phyloP scores from a whole-genome alignment of 2,797 vertebrate genomes.

The Spinus pinus region DNA sequence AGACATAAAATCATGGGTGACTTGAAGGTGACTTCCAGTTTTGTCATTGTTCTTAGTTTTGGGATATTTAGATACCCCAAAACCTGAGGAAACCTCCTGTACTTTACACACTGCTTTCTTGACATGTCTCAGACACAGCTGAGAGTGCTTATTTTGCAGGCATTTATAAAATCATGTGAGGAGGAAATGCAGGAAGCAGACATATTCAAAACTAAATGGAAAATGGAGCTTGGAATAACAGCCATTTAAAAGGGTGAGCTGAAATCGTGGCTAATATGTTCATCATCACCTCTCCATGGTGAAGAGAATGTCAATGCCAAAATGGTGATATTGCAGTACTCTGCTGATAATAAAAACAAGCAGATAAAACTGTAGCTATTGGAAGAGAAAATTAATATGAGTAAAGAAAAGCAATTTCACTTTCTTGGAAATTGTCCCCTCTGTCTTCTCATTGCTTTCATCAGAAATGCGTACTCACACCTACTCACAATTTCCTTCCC shows the following conservation, averaged over 20 bases:
- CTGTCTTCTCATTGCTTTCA: rapidly evolving
- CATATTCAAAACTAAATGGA: not conserved
- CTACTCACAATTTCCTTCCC: not conserved
- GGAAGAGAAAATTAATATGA: not conserved
- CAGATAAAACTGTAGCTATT: not conserved
- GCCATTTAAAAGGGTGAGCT: not conserved
- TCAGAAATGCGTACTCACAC: rapidly evolving
- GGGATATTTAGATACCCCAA: not conserved
- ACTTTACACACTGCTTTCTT: not conserved
- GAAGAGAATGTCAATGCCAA: not conserved
- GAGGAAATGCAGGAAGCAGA: not conserved
- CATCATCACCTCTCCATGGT: not conserved
- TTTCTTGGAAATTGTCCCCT: not conserved
- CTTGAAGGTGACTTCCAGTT: not conserved
- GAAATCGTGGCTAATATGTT: not conserved
- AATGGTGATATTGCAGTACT: not conserved
- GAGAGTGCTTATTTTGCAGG: not conserved
- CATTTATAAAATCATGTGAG: not conserved
- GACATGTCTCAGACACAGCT: not conserved
- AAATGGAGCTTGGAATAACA: not conserved
- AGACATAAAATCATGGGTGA: not conserved
- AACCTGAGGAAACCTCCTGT: not conserved
- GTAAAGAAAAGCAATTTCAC: not conserved
- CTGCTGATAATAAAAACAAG: not conserved
- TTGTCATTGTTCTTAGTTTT: not conserved